phyloP scores from a whole-genome alignment of 92 coral and sea anemone species.

The Porites divaricata region DNA sequence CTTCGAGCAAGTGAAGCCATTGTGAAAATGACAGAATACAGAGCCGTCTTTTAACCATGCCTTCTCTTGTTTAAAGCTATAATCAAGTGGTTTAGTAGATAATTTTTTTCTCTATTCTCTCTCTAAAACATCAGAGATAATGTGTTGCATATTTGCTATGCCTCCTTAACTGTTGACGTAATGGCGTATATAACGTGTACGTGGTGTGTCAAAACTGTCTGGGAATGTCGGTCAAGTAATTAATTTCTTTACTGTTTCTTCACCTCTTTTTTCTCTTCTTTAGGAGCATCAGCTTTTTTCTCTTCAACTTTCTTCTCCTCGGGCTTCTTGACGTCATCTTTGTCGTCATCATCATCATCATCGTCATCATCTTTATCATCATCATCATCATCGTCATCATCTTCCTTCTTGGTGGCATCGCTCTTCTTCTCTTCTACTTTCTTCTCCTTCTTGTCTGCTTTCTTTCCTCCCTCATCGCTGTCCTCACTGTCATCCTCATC shows the following conservation, averaged over 20 bases:
- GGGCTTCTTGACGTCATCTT: slow-evolving; percentile 35
- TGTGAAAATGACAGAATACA: not conserved
- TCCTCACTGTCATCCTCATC: slow-evolving; percentile 48
- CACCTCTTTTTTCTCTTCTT: slow-evolving; percentile 32
- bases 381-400: slow-evolving; percentile 60
- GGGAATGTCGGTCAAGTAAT: slow-evolving; percentile 1
- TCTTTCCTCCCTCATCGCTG: slow-evolving; percentile 40
- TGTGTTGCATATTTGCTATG: slow-evolving; percentile 3
- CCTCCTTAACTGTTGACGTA: not conserved
- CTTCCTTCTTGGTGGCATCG: slow-evolving; percentile 44
- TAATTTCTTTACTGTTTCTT: slow-evolving; percentile 36
- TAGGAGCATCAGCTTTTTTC: slow-evolving; percentile 28
- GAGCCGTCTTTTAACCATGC: not conserved
- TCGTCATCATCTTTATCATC: slow-evolving; percentile 64
- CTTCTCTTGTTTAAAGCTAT: slow-evolving; percentile 7
- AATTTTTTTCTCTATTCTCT: not conserved
- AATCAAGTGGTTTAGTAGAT: not conserved
- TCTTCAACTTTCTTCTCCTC: slow-evolving; percentile 18
- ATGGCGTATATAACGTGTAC: not conserved
- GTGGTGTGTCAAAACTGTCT: slow-evolving; percentile 7
- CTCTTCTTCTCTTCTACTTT: slow-evolving; percentile 39
- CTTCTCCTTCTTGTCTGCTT: slow-evolving; percentile 29
- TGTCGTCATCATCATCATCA: slow-evolving; percentile 44
- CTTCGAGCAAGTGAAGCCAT: slow-evolving; percentile 12
- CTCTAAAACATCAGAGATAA: slow-evolving; percentile 16